These are phyloP conservation scores for Hypsibius dujardini DNA, from an alignment of 1,140 invertebrate species.

Conservation along the genomic window DNA sequence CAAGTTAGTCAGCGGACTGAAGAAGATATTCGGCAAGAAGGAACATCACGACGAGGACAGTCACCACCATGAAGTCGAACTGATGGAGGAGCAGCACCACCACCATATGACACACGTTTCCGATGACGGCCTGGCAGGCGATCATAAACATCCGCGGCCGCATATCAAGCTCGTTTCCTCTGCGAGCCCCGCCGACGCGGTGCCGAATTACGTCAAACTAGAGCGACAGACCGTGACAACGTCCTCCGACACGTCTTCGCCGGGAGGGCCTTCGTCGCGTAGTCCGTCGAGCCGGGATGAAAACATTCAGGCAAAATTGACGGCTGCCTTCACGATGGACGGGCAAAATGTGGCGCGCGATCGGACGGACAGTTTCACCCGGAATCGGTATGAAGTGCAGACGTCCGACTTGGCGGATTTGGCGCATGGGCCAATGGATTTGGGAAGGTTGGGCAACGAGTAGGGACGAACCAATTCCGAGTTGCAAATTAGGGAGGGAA, in stretches of 20 bases:
- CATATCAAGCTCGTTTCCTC: too few species aligned
- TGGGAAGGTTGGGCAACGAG: too few species aligned
- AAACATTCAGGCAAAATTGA: background rate
- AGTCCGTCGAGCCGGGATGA: background rate
- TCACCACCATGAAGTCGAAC: background rate
- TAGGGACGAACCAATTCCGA: too few species aligned
- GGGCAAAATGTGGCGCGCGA: background rate
- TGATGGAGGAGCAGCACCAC: background rate
- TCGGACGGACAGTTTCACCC: background rate
- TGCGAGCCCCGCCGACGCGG: background rate
- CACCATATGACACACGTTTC: conserved; percentile 1
- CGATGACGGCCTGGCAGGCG: background rate
- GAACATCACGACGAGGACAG: background rate
- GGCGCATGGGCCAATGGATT: too few species aligned
- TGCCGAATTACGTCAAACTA: too few species aligned
- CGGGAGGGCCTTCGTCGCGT: background rate
- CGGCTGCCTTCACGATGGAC: background rate
- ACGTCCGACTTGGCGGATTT: too few species aligned
- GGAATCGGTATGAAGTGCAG: background rate
- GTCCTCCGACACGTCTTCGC: background rate
- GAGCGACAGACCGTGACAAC: too few species aligned
- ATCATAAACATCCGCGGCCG: background rate
- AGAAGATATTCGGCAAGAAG: background rate
- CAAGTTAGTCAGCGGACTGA: background rate
- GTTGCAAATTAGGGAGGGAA: too few species aligned